Conservation (phyloP, 2,797 vertebrate species). For the Thamnophis elegans region DNA sequence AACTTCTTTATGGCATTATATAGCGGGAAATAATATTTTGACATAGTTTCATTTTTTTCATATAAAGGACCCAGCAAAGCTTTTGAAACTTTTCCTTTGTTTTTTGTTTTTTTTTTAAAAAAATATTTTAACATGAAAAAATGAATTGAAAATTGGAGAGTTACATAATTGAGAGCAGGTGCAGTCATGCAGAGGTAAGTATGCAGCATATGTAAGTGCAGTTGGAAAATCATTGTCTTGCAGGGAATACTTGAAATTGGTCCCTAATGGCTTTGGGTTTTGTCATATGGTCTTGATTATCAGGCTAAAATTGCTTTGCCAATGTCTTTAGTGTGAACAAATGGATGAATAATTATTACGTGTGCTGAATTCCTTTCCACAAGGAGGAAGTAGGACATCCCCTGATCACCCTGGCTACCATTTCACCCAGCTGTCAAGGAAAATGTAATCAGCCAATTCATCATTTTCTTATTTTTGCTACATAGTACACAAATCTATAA, state of each 20-base stretch:
- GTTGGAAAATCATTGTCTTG: slow-evolving; percentile 88
- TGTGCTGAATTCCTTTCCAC: slow-evolving; percentile 77
- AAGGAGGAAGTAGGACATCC: slow-evolving; percentile 71
- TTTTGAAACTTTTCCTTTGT: slow-evolving; percentile 68
- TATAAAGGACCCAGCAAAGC: slow-evolving; percentile 48
- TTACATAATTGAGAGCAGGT: slow-evolving; percentile 79
- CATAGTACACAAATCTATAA: slow-evolving; percentile 19
- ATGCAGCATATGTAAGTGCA: slow-evolving; percentile 88
- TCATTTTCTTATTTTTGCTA: slow-evolving; percentile 65
- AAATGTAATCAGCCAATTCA: slow-evolving; percentile 72
- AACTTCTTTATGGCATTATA: not conserved
- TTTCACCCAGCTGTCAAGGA: slow-evolving; percentile 73
- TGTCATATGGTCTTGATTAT: slow-evolving; percentile 91
- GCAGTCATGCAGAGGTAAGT: slow-evolving; percentile 81
- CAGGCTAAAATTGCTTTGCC: slow-evolving; percentile 87
- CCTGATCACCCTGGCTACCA: slow-evolving; percentile 70
- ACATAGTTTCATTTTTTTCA: slow-evolving; percentile 42
- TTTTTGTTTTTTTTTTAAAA: slow-evolving; percentile 60
- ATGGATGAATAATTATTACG: slow-evolving; percentile 87
- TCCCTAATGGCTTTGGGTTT: slow-evolving; percentile 87
- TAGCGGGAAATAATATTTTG: not conserved
- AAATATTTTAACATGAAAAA: slow-evolving; percentile 44
- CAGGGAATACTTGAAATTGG: slow-evolving; percentile 87
- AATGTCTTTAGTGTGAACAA: slow-evolving; percentile 82
- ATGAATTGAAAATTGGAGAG: slow-evolving; percentile 43